Percentiles rank a stretch among this genome's conserved stretches.
These are phyloP conservation scores for Scaptomyza pallida DNA, from an alignment of 1,140 invertebrate genomes.

Conservation along the genomic window DNA sequence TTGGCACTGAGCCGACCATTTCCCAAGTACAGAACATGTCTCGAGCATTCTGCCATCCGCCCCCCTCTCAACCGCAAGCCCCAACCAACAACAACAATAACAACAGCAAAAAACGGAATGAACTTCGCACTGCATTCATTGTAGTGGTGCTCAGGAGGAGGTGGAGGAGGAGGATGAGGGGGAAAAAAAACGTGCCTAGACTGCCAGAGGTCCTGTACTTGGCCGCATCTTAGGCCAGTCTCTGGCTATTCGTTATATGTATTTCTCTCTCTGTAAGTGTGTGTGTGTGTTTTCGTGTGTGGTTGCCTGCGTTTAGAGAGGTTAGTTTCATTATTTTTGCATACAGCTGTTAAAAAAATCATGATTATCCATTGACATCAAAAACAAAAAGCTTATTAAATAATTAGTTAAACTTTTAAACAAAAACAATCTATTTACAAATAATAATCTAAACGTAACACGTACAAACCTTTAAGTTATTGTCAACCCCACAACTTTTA, in stretches of 20 bases:
- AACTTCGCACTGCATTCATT: constrained; percentile 53
- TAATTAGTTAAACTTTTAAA: no score
- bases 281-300: constrained; percentile 11
- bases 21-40: constrained; percentile 29
- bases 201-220: constrained; percentile 39
- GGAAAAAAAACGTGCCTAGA: constrained; percentile 65
- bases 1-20: constrained; percentile 9
- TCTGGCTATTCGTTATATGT: constrained; percentile 9
- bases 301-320: constrained; percentile 11
- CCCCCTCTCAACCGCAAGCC: not conserved
- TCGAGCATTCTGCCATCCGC: constrained; percentile 18
- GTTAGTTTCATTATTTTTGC: not conserved
- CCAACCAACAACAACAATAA: not conserved
- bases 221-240: constrained; percentile 45
- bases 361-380: no score
- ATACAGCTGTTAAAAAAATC: no score
- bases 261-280: not conserved
- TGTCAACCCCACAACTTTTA: not conserved
- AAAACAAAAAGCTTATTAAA: no score
- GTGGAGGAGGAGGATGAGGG: no score
- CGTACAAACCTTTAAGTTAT: no score
- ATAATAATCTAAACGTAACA: no score
- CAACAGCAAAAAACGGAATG: constrained; percentile 30
- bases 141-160: no score
- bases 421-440: no score